A percentile compares a stretch with the other conserved stretches of the same genome.
Evolutionary conservation across 2,113 vertebrate genomes (phyloP).

Genomic region (Ovibos moschatus): DNA sequence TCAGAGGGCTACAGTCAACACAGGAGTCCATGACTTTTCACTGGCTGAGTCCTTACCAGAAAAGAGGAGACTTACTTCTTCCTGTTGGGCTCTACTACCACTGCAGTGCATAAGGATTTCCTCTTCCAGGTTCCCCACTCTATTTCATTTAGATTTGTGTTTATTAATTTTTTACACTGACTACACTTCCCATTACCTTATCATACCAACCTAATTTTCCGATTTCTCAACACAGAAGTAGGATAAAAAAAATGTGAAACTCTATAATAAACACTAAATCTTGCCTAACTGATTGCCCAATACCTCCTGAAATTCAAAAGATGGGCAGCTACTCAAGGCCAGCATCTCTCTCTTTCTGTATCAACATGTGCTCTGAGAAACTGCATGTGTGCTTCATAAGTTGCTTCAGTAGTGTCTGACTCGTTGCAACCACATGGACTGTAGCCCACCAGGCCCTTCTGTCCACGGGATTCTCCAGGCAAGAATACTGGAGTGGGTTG

Average conservation of each 20-base stretch:
- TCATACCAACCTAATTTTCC: neutral
- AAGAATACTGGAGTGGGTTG: neutral
- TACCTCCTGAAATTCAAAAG: neutral
- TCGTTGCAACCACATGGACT: neutral
- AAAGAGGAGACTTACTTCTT: neutral
- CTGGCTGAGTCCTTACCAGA: neutral
- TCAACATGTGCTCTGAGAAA: neutral
- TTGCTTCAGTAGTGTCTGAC: neutral
- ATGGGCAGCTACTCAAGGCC: neutral
- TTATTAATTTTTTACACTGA: neutral
- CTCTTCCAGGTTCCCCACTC: neutral
- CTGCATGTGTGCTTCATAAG: neutral
- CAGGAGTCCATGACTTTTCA: neutral
- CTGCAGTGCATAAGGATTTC: neutral
- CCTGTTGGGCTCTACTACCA: neutral
- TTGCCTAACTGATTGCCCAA: neutral
- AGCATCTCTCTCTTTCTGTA: neutral
- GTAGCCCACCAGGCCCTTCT: neutral
- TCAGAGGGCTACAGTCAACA: neutral
- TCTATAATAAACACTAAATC: neutral
- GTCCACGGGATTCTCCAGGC: neutral
- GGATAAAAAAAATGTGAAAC: neutral
- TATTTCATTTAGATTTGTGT: neutral
- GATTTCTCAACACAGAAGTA: neutral
- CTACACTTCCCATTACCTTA: neutral